These are phyloP conservation scores for Drosophila yakuba DNA, from an alignment of 1,140 invertebrate species.

Conservation along the genomic window DNA sequence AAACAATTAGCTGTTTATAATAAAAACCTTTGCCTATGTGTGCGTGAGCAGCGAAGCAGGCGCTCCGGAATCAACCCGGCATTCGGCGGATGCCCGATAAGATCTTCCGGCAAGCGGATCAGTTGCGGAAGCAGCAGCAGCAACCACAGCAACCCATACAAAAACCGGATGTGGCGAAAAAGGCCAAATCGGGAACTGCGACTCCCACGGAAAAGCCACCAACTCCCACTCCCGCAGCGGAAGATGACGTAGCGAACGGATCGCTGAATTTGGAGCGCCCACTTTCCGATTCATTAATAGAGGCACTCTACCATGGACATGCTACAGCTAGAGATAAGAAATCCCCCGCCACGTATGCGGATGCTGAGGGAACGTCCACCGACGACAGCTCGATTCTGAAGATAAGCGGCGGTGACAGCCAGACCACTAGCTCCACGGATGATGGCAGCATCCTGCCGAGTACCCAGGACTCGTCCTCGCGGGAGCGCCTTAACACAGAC, in stretches of 20 bases:
- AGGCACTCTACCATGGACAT: conserved; percentile 68
- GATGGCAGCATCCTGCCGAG: conserved; percentile 61
- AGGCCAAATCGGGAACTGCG: conserved; percentile 32
- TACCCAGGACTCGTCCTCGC: conserved; percentile 35
- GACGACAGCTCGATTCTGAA: conserved; percentile 72
- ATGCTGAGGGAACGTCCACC: conserved; percentile 20
- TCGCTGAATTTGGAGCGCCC: conserved; percentile 63
- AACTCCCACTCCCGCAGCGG: conserved; percentile 55
- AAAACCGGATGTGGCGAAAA: conserved; percentile 41
- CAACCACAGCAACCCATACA: conserved; percentile 24
- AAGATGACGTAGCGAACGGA: conserved; percentile 39
- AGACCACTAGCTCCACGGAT: conserved; percentile 27
- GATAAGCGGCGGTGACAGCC: conserved; percentile 28
- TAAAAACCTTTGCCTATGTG: conserved; percentile 29
- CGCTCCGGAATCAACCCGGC: conserved; percentile 71
- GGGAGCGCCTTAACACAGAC: conserved; percentile 58
- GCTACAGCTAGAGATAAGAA: conserved; percentile 16
- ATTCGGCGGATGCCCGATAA: conserved; percentile 81
- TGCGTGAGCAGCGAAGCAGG: conserved; percentile 59
- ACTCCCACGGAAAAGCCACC: conserved; percentile 53
- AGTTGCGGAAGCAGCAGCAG: conserved; percentile 58
- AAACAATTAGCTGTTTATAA: conserved; percentile 63
- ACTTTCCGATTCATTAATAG: conserved; percentile 72
- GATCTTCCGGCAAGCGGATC: conserved; percentile 63
- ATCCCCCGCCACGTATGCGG: conserved; percentile 59